Evolutionary conservation across 2,113 vertebrate species (phyloP).

Genomic region (Engraulis encrasicolus): DNA sequence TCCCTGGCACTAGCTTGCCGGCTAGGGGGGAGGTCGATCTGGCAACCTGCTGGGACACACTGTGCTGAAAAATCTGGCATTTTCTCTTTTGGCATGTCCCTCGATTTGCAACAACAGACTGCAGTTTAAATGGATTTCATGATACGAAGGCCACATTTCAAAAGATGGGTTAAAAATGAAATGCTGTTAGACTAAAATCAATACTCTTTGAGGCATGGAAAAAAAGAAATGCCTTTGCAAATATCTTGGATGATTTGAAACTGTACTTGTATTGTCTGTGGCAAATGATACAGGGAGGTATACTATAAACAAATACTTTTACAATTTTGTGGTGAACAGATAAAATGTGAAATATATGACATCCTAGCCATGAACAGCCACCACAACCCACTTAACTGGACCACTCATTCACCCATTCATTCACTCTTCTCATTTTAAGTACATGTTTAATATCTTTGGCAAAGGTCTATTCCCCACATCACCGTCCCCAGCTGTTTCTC

Average conservation of each 20-base stretch:
- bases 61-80: neutral
- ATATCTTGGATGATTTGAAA: neutral
- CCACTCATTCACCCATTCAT: too few species aligned
- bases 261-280: neutral
- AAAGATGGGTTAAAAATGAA: neutral
- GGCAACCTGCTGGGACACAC: neutral
- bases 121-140: neutral
- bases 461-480: too few species aligned
- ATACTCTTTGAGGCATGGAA: neutral
- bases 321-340: too few species aligned
- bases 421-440: too few species aligned
- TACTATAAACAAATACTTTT: too few species aligned
- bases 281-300: too few species aligned
- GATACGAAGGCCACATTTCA: neutral
- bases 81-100: neutral
- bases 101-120: neutral
- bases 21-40: neutral
- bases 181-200: neutral
- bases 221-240: neutral
- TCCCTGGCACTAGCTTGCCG: neutral
- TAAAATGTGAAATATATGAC: too few species aligned
- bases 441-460: too few species aligned
- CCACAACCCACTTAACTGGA: too few species aligned
- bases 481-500: too few species aligned
- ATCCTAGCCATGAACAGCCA: too few species aligned